Conservation (phyloP, 2,113 vertebrate genomes). For the Elachura formosa region DNA sequence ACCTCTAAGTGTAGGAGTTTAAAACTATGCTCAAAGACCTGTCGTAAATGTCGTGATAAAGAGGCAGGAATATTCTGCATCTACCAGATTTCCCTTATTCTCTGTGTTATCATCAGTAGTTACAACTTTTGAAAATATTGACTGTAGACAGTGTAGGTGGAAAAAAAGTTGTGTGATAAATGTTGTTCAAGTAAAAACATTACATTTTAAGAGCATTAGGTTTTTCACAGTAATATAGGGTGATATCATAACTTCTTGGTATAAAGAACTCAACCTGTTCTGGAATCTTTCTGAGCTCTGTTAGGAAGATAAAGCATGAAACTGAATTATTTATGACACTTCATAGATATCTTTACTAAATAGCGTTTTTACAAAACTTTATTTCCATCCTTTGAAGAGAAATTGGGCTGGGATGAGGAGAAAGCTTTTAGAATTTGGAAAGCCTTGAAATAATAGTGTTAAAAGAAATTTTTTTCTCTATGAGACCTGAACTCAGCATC, state of each 20-base stretch:
- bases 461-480: background rate
- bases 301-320: background rate
- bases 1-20: background rate
- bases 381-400: background rate
- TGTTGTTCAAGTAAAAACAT: background rate
- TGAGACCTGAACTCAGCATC: background rate
- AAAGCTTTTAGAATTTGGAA: background rate
- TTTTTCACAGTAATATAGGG: background rate
- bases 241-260: background rate
- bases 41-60: background rate
- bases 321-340: background rate
- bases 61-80: background rate
- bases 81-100: background rate
- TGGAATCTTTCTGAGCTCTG: background rate
- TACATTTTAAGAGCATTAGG: background rate
- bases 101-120: background rate
- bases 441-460: background rate
- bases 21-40: background rate
- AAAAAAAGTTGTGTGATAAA: background rate
- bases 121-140: background rate
- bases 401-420: accelerated
- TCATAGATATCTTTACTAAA: background rate
- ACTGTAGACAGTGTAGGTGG: background rate
- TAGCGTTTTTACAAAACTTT: background rate
- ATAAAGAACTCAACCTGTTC: background rate